Conservation (phyloP, 2,888 invertebrate species). For the Drosophila affinis region DNA sequence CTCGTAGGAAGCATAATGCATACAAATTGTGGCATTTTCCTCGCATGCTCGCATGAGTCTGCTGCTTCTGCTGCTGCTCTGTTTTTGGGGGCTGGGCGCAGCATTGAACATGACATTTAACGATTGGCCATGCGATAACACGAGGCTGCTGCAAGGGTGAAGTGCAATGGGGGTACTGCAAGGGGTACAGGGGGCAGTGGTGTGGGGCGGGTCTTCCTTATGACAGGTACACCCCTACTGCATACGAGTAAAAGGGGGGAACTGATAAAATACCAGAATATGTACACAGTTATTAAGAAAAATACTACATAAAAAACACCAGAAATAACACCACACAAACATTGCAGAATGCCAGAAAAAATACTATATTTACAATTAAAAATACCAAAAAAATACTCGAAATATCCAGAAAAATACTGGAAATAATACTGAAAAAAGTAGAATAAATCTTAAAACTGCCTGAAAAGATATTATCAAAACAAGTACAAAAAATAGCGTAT, state of each 20-base stretch:
- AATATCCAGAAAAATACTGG: too few relatives aligned
- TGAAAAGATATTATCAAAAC: too few relatives aligned
- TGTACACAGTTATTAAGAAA: background rate
- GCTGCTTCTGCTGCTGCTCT: constrained; percentile 26
- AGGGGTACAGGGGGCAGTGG: background rate
- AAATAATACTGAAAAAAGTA: too few relatives aligned
- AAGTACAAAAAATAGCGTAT: too few relatives aligned
- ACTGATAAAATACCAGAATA: background rate
- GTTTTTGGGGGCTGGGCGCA: constrained; percentile 39
- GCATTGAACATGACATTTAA: constrained; percentile 78
- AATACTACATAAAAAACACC: background rate
- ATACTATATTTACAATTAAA: fast-evolving
- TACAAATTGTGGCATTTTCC: constrained; percentile 74
- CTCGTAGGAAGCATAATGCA: constrained; percentile 71
- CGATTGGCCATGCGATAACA: constrained; percentile 71
- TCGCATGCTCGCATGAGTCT: constrained; percentile 18
- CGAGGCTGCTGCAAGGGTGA: constrained; percentile 6
- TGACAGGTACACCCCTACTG: background rate
- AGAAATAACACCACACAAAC: too few relatives aligned
- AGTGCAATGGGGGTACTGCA: constrained; percentile 9
- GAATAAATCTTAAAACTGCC: too few relatives aligned
- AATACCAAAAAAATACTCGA: too few relatives aligned
- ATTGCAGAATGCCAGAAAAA: too few relatives aligned
- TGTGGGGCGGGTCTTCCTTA: background rate
- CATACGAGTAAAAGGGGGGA: background rate